Conservation (phyloP, 2,113 vertebrate species). For the Emydocephalus ijimae region DNA sequence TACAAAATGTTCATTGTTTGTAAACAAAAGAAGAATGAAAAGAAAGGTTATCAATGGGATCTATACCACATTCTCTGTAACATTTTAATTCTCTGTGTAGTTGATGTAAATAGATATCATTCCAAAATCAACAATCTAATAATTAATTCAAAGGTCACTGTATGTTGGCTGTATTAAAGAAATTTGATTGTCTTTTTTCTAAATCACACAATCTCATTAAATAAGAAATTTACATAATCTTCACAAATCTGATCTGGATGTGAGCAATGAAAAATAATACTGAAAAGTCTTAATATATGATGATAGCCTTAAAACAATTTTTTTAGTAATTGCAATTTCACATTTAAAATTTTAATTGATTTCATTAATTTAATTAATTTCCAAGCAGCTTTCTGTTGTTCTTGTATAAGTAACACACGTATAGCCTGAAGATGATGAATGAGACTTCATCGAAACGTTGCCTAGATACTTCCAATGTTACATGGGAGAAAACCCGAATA, state of each 20-base stretch:
- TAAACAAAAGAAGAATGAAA: slow-evolving; percentile 1
- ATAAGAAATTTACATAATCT: neutral
- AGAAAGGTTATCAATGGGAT: neutral
- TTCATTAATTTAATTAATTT: neutral
- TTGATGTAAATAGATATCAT: neutral
- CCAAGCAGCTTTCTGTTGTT: neutral
- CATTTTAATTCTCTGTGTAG: neutral
- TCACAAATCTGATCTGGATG: neutral
- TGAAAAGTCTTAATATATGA: neutral
- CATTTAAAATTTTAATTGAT: too few relatives aligned
- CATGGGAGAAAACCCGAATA: too few relatives aligned
- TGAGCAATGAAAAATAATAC: neutral
- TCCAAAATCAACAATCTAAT: neutral
- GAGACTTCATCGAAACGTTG: too few relatives aligned
- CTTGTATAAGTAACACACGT: neutral
- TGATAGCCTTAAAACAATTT: neutral
- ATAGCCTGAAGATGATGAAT: too few relatives aligned
- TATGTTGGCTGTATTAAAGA: neutral
- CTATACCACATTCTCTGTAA: neutral
- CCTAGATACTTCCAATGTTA: too few relatives aligned
- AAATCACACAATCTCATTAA: slow-evolving; percentile 27
- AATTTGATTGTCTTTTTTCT: neutral
- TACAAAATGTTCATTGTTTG: slow-evolving; percentile 3
- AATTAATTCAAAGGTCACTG: neutral
- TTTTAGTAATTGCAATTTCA: neutral